Conservation (phyloP, 2,888 invertebrate species). For the Cosmia trapezina region DNA sequence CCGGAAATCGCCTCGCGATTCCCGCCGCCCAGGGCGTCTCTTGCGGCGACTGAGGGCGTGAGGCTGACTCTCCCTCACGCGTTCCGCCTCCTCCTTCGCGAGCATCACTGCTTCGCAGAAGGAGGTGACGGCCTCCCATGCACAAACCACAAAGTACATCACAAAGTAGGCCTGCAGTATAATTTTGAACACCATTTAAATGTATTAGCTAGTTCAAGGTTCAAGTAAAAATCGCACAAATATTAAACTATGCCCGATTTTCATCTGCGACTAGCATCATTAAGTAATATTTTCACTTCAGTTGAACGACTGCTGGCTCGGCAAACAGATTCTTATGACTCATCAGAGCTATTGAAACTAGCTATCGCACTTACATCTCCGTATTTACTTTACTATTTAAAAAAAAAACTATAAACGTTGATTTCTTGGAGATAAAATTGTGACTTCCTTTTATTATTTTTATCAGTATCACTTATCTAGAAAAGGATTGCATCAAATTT, state of each 20-base stretch:
- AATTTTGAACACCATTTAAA: no score
- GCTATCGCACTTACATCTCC: not conserved
- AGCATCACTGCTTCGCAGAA: no score
- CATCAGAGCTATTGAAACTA: constrained; percentile 12
- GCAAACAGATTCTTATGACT: constrained; percentile 8
- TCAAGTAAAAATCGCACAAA: not conserved
- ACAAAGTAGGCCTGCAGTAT: no score
- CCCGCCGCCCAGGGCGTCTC: no score
- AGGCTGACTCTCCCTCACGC: no score
- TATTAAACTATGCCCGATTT: not conserved
- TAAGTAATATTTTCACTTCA: constrained; percentile 9
- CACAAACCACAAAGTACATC: no score
- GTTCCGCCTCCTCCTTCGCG: no score
- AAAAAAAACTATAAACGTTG: constrained; percentile 1
- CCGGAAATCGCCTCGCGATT: no score
- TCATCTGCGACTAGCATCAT: not conserved
- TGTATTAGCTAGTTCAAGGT: not conserved
- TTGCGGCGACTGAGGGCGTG: no score
- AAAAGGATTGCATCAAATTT: not conserved
- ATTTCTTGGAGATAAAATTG: not conserved
- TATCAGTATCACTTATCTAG: not conserved
- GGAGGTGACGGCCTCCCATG: no score
- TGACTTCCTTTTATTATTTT: not conserved
- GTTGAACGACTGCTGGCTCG: constrained; percentile 3
- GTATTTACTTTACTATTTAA: constrained; percentile 6